Percentiles rank a stretch among this genome's conserved stretches.
Evolutionary conservation across 2,888 invertebrate genomes (phyloP).

Genomic region (Acanthosepion lycidas): DNA sequence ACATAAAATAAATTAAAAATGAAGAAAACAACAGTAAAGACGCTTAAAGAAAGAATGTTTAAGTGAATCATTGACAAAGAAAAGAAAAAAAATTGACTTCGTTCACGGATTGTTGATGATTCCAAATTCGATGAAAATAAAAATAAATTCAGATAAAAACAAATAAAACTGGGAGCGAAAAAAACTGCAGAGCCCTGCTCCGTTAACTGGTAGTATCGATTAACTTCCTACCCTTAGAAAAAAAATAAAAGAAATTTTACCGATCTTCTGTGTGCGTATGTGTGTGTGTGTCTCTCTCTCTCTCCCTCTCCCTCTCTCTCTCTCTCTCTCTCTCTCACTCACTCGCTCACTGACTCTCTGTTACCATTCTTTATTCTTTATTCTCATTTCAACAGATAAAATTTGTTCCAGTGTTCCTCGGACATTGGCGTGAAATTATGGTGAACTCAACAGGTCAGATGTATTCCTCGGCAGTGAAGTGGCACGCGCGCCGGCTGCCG

Average conservation of each 20-base stretch:
- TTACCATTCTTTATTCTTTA: background rate
- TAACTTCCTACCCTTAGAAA: background rate
- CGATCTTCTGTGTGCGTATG: fast-evolving
- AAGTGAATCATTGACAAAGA: background rate
- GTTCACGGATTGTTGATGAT: background rate
- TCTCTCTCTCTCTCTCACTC: background rate
- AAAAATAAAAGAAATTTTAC: too few species aligned
- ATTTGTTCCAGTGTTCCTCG: slow-evolving; percentile 9
- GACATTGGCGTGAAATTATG: background rate
- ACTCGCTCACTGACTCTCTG: background rate
- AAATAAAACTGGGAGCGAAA: background rate
- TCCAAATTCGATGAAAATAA: background rate
- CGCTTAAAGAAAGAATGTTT: too few species aligned
- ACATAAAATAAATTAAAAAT: too few species aligned
- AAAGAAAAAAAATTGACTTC: background rate
- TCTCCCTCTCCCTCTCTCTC: too few species aligned
- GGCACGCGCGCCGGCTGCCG: background rate
- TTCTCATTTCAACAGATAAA: background rate
- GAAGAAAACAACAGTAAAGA: too few species aligned
- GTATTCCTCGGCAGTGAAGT: slow-evolving; percentile 8
- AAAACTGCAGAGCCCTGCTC: background rate
- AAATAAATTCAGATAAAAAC: background rate
- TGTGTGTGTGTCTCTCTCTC: background rate
- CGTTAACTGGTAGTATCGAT: background rate
- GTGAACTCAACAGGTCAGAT: background rate